phyloP scores from a whole-genome alignment of 92 coral and sea anemone species.

The Actinernus sp. region DNA sequence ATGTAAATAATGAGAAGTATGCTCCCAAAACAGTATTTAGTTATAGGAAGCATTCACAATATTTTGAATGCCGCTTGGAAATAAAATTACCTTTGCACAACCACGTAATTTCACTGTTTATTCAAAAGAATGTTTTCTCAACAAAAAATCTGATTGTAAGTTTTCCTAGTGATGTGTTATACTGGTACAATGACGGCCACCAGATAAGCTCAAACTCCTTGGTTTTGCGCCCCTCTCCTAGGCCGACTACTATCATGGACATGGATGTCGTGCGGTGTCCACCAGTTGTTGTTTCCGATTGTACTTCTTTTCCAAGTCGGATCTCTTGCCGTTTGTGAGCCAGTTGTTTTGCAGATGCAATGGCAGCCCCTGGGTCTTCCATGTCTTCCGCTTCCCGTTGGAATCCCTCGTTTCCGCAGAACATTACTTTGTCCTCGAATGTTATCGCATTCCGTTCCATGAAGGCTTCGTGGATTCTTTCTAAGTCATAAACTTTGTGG shows the following conservation, averaged over 20 bases:
- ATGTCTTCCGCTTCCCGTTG: neutral
- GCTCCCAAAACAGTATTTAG: neutral
- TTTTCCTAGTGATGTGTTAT: neutral
- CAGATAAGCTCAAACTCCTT: slow-evolving; percentile 6
- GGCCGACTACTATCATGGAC: slow-evolving; percentile 3
- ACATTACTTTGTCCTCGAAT: neutral
- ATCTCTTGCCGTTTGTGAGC: slow-evolving; percentile 2
- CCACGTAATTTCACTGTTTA: neutral
- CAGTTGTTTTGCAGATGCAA: neutral
- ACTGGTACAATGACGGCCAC: slow-evolving; percentile 5
- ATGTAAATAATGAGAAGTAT: neutral
- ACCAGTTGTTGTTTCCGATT: neutral
- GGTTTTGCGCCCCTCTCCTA: slow-evolving; percentile 11
- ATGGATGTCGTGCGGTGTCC: neutral
- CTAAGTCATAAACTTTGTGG: neutral
- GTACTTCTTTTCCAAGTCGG: too few relatives aligned
- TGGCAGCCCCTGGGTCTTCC: neutral
- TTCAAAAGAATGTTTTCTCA: neutral
- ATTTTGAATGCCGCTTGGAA: too few relatives aligned
- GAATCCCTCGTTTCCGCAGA: neutral
- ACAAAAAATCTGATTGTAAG: slow-evolving; percentile 12
- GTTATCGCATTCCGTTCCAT: neutral
- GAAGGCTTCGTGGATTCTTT: neutral
- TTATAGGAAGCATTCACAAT: neutral
- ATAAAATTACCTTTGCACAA: too few relatives aligned